phyloP scores from a whole-genome alignment of 2,113 vertebrate species.

The Etheostoma cragini region DNA sequence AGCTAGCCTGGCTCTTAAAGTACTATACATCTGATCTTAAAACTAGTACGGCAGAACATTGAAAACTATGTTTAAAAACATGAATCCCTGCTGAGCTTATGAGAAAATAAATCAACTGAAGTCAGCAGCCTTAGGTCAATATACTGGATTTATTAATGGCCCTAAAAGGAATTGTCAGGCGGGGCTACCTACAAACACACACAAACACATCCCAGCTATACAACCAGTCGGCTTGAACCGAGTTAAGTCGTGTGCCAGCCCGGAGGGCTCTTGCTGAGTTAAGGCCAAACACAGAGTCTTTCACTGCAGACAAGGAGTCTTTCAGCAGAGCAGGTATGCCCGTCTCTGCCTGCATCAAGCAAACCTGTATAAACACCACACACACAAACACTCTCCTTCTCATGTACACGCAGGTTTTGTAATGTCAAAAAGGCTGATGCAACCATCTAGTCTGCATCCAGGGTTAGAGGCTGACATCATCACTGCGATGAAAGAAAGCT shows the following conservation, averaged over 20 bases:
- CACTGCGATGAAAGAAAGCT: conserved; percentile 57
- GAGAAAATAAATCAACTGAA: conserved; percentile 8
- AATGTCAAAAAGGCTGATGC: conserved; percentile 47
- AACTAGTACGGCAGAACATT: background rate
- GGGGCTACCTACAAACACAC: conserved; percentile 10
- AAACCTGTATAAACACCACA: conserved; percentile 28
- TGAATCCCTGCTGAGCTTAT: conserved; percentile 21
- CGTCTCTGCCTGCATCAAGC: conserved; percentile 58
- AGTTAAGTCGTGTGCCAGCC: conserved; percentile 38
- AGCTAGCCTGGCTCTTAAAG: background rate
- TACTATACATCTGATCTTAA: background rate
- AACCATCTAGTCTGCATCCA: conserved; percentile 39
- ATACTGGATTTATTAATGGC: conserved; percentile 36
- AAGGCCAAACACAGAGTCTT: conserved; percentile 57
- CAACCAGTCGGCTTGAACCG: background rate
- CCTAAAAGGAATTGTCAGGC: conserved; percentile 12
- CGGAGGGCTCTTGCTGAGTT: conserved; percentile 51
- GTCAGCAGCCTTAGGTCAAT: conserved; percentile 39
- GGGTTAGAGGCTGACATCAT: conserved; percentile 58
- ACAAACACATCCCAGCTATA: conserved; percentile 15
- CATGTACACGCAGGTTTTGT: conserved; percentile 32
- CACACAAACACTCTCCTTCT: conserved; percentile 15
- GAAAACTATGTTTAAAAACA: background rate
- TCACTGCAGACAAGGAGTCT: conserved; percentile 65
- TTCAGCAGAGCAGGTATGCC: conserved; percentile 62